Base-by-base conservation (phyloP, 2,888 invertebrate species). In the Zhengitettix transpicula region DNA sequence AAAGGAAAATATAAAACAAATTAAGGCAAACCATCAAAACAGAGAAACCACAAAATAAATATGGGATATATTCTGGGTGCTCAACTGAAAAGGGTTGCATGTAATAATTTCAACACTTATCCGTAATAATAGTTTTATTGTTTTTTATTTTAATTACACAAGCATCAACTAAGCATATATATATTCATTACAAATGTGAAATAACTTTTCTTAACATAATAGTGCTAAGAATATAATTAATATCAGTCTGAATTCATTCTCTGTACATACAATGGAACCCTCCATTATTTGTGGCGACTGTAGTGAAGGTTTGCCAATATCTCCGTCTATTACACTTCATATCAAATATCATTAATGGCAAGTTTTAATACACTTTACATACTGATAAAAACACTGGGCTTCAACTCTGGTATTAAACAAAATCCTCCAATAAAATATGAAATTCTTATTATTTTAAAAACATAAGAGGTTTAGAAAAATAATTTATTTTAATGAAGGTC, bases 281-380 rank as follows among this genome's bases (percentile, higher is more conserved):
- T 55, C 54, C 57, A 57, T 57, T 28, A 52, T 47, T 16, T 28
- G 55, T 55, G 55, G 55, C 40, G 73, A 72, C 70, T 67, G 73
- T 73, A 75, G 73, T 74, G 75, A 77, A 74, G 75, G 75, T 77
- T 76, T 76, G 75, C 75, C 76, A 76, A 75, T 72, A 74, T 74
- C 72, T 64, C 66, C 67, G 64, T 28, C 28, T 28, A 28, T 28
- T 28, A 28, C 28, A 28, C 7, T 28, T 28, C 28, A 28, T 28
- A 42, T 57, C 47, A 64, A 67, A 67, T 67, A 68, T 67, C 65
- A 67, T 63, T 64, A 53, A 58, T 61, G 61, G 63, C 64, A 54
- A 28, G 60, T 52, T 52, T 52, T 16, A 52, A 52, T 17, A 17
- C 12, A 52, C 40, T 40, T 52, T 28, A 52, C 8, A 11, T 52